phyloP scores from a whole-genome alignment of 2,888 invertebrate species.

The Iphiclides podalirius region DNA sequence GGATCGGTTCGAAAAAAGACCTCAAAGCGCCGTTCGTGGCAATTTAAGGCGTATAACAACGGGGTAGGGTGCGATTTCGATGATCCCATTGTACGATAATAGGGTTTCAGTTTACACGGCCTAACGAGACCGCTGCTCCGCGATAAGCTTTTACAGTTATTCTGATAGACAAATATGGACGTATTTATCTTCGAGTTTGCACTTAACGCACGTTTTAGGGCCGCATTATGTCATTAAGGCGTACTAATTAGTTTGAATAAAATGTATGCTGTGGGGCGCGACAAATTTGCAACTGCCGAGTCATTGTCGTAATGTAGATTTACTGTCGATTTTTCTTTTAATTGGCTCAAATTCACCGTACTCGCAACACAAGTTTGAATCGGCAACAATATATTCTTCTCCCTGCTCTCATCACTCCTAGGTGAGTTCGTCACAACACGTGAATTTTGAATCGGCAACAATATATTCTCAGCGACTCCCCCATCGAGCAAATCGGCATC shows the following conservation, averaged over 20 bases:
- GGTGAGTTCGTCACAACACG: no score
- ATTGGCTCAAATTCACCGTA: no score
- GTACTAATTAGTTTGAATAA: constrained; percentile 53
- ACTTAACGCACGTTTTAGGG: constrained; percentile 49
- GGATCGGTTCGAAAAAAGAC: constrained; percentile 71
- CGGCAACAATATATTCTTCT: no score
- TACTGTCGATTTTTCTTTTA: no score
- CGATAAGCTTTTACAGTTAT: constrained; percentile 71
- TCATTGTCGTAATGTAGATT: no score
- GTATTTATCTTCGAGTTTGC: constrained; percentile 73
- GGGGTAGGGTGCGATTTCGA: constrained; percentile 47
- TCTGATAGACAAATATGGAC: constrained; percentile 79
- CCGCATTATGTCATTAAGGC: constrained; percentile 57
- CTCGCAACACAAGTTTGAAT: no score
- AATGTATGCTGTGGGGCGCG: constrained; percentile 30
- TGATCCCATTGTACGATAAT: constrained; percentile 45
- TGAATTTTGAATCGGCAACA: no score
- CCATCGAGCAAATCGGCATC: no score
- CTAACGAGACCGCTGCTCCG: constrained; percentile 65
- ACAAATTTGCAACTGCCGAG: constrained; percentile 49
- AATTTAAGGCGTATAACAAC: constrained; percentile 41
- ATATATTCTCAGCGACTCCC: no score
- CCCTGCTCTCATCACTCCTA: no score
- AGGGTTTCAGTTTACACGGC: constrained; percentile 70
- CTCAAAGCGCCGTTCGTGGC: constrained; percentile 39